phyloP scores from a whole-genome alignment of 2,888 invertebrate genomes.

The Papilio protenor region DNA sequence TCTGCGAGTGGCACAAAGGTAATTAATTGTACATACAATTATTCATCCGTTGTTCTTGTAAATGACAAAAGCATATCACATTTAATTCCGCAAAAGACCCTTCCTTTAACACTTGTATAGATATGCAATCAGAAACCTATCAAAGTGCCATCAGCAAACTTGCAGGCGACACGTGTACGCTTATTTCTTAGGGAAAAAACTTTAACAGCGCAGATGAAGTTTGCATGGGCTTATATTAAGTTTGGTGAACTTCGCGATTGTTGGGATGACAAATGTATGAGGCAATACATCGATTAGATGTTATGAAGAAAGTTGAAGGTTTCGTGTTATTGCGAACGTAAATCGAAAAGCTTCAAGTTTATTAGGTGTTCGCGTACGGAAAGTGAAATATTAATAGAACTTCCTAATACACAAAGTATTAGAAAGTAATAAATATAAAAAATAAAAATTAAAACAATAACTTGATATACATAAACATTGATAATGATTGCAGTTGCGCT shows the following conservation, averaged over 20 bases:
- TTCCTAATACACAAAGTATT: background rate
- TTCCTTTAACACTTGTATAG: constrained; percentile 56
- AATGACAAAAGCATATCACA: background rate
- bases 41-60: constrained; percentile 3
- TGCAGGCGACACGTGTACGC: constrained; percentile 62
- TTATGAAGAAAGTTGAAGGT: constrained; percentile 46
- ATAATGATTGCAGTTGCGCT: background rate
- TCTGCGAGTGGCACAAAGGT: background rate
- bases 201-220: constrained; percentile 63
- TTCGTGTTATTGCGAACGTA: constrained; percentile 26
- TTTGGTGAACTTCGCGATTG: constrained; percentile 47
- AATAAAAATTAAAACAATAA: no score
- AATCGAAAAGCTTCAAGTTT: constrained; percentile 34
- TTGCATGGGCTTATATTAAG: constrained; percentile 57
- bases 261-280: constrained; percentile 46
- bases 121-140: constrained; percentile 67
- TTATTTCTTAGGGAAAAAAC: constrained; percentile 53
- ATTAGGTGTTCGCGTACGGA: background rate
- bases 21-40: constrained; percentile 9
- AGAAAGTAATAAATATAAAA: no score
- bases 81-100: constrained; percentile 33
- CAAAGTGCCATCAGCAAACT: constrained; percentile 73
- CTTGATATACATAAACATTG: no score
- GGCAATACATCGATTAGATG: constrained; percentile 48
- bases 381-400: background rate